Conservation (phyloP, 2,797 vertebrate genomes). For the Bufotes viridis region DNA sequence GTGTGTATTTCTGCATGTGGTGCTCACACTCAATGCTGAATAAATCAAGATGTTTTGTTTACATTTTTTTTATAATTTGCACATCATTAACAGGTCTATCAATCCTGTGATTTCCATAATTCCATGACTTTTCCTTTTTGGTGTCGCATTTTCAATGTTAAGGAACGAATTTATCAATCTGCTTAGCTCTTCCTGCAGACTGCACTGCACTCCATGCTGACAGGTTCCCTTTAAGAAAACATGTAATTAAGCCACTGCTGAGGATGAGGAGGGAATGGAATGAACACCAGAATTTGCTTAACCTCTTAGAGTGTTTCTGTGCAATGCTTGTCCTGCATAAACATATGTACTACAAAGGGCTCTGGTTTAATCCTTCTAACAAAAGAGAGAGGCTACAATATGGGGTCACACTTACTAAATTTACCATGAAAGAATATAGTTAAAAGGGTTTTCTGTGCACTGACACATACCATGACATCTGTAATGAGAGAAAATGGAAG, state of each 20-base stretch:
- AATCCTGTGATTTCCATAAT: too few species aligned
- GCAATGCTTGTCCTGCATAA: slow-evolving; percentile 50
- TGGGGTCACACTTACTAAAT: slow-evolving; percentile 51
- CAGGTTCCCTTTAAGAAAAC: slow-evolving; percentile 25
- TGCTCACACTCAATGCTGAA: too few species aligned
- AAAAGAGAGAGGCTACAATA: slow-evolving; percentile 50
- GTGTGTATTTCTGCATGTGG: too few species aligned
- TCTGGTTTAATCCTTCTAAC: slow-evolving; percentile 19
- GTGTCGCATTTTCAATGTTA: too few species aligned
- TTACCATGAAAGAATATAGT: slow-evolving; percentile 55
- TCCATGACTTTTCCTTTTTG: too few species aligned
- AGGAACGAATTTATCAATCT: too few species aligned
- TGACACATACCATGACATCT: slow-evolving; percentile 46
- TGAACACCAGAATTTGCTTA: slow-evolving; percentile 57
- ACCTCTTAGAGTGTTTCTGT: slow-evolving; percentile 54
- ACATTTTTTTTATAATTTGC: too few species aligned
- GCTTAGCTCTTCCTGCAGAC: too few species aligned
- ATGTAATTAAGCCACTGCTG: slow-evolving; percentile 75
- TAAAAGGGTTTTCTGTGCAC: slow-evolving; percentile 26
- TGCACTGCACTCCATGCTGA: too few species aligned
- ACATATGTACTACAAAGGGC: slow-evolving; percentile 30
- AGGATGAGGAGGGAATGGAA: slow-evolving; percentile 70
- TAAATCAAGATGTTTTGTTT: too few species aligned
- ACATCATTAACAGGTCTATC: too few species aligned
- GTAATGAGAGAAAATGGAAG: slow-evolving; percentile 12